phyloP scores from a whole-genome alignment of 2,797 vertebrate species.

The Poeciliopsis infans region DNA sequence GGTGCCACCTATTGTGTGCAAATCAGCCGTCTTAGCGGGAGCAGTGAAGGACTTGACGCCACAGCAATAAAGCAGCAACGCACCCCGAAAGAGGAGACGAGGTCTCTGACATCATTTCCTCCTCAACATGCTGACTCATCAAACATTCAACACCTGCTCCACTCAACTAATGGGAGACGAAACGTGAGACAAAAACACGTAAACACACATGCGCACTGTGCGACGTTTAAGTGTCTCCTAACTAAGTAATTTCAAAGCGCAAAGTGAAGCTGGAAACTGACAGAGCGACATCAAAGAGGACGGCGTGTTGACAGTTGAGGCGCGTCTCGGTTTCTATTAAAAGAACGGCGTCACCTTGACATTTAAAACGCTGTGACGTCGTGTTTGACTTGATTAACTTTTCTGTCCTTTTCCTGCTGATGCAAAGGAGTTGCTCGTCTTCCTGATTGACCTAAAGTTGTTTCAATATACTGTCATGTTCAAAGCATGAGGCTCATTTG shows the following conservation, averaged over 20 bases:
- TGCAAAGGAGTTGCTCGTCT: constrained; percentile 7
- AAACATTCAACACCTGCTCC: constrained; percentile 66
- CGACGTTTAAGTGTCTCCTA: constrained; percentile 23
- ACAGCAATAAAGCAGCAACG: constrained; percentile 31
- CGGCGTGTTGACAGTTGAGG: constrained; percentile 2
- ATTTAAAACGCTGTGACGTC: constrained; percentile 20
- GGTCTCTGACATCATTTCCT: constrained; percentile 64
- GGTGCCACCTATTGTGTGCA: background rate
- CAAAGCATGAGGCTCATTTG: too few species aligned
- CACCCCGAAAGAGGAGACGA: constrained; percentile 53
- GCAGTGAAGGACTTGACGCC: background rate
- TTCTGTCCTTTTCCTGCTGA: constrained; percentile 30
- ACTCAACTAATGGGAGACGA: constrained; percentile 73
- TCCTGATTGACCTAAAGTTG: constrained; percentile 14
- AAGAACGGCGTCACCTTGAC: constrained; percentile 10
- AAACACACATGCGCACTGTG: constrained; percentile 41
- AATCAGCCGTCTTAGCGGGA: background rate
- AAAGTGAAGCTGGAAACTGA: constrained; percentile 11
- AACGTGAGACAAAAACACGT: constrained; percentile 59
- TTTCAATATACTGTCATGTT: background rate
- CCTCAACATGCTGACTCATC: constrained; percentile 61
- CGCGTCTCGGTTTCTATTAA: constrained; percentile 18
- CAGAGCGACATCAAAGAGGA: constrained; percentile 9
- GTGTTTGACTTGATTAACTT: constrained; percentile 31
- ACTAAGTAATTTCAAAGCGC: constrained; percentile 1